These are phyloP conservation scores for Rafetus swinhoei DNA, from an alignment of 2,113 vertebrate genomes.

Conservation along the genomic window DNA sequence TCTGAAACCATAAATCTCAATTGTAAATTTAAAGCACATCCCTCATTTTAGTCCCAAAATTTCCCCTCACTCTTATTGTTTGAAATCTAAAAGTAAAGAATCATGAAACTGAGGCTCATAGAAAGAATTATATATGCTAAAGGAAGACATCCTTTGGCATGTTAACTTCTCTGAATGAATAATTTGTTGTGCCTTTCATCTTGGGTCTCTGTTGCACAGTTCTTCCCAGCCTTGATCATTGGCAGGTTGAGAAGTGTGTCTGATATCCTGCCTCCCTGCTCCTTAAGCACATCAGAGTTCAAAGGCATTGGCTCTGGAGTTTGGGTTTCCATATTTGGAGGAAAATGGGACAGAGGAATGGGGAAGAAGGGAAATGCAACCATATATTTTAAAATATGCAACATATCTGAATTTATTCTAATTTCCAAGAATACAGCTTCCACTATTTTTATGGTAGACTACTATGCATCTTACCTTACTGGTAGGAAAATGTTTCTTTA, in stretches of 20 bases:
- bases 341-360: background rate
- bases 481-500: background rate
- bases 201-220: background rate
- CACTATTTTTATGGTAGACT: background rate
- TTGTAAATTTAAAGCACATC: background rate
- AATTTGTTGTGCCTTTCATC: background rate
- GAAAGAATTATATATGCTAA: background rate
- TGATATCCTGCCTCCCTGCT: background rate
- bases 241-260: background rate
- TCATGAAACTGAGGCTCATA: background rate
- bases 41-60: background rate
- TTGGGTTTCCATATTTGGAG: background rate
- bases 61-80: background rate
- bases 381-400: background rate
- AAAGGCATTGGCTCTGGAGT: background rate
- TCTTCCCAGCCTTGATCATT: background rate
- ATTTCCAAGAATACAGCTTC: background rate
- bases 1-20: background rate
- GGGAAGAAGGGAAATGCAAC: background rate
- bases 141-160: background rate
- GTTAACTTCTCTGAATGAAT: background rate
- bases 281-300: background rate
- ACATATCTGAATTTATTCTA: background rate
- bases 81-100: background rate
- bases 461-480: background rate